Percentiles rank a stretch among this genome's conserved stretches.
Evolutionary conservation across 2,888 invertebrate species (phyloP).

Genomic region (Drosophila nigricruria): DNA sequence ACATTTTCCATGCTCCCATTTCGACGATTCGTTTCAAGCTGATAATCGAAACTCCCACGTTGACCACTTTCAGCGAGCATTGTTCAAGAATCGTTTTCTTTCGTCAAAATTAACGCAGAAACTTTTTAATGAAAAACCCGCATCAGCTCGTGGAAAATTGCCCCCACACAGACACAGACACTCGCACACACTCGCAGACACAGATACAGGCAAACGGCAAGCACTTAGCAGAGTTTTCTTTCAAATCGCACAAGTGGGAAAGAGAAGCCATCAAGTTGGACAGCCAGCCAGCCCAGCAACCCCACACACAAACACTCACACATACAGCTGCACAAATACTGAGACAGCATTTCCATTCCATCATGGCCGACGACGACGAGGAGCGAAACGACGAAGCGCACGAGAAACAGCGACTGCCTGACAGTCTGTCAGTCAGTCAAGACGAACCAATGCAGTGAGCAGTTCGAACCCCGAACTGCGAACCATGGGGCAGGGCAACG

Average conservation of each 20-base stretch:
- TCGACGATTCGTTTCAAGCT: constrained; percentile 28
- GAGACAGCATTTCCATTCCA: constrained; percentile 65
- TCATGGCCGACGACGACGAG: constrained; percentile 73
- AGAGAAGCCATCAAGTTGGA: constrained; percentile 47
- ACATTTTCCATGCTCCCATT: constrained; percentile 24
- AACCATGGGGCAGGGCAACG: constrained; percentile 44
- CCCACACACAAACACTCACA: constrained; percentile 33
- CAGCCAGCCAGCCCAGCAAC: constrained; percentile 50
- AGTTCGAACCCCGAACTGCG: constrained; percentile 22
- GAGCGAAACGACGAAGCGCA: constrained; percentile 20
- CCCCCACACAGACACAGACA: constrained; percentile 31
- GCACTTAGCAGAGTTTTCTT: constrained; percentile 64
- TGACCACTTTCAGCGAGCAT: constrained; percentile 49
- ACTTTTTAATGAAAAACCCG: constrained; percentile 81
- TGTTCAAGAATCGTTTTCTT: constrained; percentile 65
- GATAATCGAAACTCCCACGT: constrained; percentile 60
- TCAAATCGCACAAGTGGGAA: constrained; percentile 38
- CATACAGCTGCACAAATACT: constrained; percentile 28
- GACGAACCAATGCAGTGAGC: constrained; percentile 38
- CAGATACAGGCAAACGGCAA: constrained; percentile 7
- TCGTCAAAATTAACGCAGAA: constrained; percentile 78
- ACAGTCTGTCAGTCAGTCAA: constrained; percentile 68
- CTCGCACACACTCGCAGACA: constrained; percentile 10
- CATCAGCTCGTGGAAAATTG: constrained; percentile 63
- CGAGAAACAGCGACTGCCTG: constrained; percentile 43